Percentiles rank a stretch among this genome's conserved stretches.
phyloP scores from a whole-genome alignment of 2,113 vertebrate genomes.

The Macaca nemestrina region DNA sequence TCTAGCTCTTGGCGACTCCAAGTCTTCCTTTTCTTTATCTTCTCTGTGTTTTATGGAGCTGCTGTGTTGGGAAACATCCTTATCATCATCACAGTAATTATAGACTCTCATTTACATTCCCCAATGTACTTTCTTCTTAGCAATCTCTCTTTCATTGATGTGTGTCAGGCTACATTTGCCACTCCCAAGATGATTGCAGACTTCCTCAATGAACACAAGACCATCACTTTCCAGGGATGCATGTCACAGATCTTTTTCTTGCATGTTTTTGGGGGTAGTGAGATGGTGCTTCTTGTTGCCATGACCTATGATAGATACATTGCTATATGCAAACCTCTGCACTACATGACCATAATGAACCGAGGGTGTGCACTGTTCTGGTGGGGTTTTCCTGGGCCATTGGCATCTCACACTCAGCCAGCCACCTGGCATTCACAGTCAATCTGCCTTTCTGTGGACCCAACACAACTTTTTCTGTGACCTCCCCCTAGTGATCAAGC shows the following conservation, averaged over 20 bases:
- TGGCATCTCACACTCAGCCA: constrained; percentile 56
- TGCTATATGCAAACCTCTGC: constrained; percentile 67
- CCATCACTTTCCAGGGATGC: constrained; percentile 60
- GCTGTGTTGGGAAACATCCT: constrained; percentile 46
- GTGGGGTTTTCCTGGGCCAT: constrained; percentile 19
- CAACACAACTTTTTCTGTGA: constrained; percentile 78
- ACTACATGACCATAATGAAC: constrained; percentile 60
- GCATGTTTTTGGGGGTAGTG: constrained; percentile 52
- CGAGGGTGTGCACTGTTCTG: constrained; percentile 8
- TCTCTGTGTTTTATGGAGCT: constrained; percentile 26
- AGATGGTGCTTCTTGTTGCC: constrained; percentile 67
- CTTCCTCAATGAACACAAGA: constrained; percentile 51
- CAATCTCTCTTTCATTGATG: constrained; percentile 66
- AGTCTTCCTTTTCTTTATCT: constrained; percentile 7
- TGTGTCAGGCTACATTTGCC: constrained; percentile 57
- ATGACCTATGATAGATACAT: constrained; percentile 65
- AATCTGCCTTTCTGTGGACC: constrained; percentile 75
- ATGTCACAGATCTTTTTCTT: constrained; percentile 70
- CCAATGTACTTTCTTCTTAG: constrained; percentile 66
- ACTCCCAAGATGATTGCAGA: constrained; percentile 67
- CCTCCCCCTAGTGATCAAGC: constrained; percentile 68
- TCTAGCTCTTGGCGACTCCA: constrained; percentile 6
- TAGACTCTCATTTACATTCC: background rate
- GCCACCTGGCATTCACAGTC: constrained; percentile 65
- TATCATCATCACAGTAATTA: constrained; percentile 52